A percentile compares a stretch with the other conserved stretches of the same genome.
Conservation (phyloP, 2,797 vertebrate species). For the Amniataba percoides region DNA sequence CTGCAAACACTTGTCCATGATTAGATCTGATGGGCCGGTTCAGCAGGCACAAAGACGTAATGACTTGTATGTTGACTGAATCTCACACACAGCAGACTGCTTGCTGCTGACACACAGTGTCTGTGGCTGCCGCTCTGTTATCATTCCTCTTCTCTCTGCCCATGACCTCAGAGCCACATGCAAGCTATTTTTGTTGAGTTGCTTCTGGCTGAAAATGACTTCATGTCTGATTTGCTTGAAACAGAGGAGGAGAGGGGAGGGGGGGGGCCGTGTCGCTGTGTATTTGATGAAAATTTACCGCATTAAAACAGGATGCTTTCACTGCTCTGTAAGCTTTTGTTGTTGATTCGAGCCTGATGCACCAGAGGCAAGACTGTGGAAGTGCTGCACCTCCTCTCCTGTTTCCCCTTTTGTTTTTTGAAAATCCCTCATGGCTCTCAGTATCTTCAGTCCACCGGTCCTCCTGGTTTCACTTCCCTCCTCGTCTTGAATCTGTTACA, state of each 20-base stretch:
- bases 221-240: conserved; percentile 81
- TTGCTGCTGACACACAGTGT: conserved; percentile 63
- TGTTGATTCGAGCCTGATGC: conserved; percentile 21
- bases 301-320: conserved; percentile 46
- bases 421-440: conserved; percentile 1
- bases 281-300: conserved; percentile 44
- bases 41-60: conserved; percentile 13
- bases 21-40: background rate
- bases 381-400: background rate
- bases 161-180: conserved; percentile 81
- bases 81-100: conserved; percentile 33
- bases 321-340: background rate
- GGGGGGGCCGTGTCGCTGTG: conserved; percentile 6
- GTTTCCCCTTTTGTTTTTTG: background rate
- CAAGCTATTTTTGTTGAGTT: conserved; percentile 76
- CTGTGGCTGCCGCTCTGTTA: conserved; percentile 73
- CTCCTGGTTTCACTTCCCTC: conserved; percentile 27
- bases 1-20: conserved; percentile 7
- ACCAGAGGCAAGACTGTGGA: conserved; percentile 3
- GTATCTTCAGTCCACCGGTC: background rate
- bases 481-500: background rate
- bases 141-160: conserved; percentile 71
- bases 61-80: conserved; percentile 45
- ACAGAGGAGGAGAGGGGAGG: conserved; percentile 7
- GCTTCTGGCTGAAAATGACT: conserved; percentile 79